Evolutionary conservation across 2,113 vertebrate species (phyloP).

Genomic region (Syngnathus scovelli): DNA sequence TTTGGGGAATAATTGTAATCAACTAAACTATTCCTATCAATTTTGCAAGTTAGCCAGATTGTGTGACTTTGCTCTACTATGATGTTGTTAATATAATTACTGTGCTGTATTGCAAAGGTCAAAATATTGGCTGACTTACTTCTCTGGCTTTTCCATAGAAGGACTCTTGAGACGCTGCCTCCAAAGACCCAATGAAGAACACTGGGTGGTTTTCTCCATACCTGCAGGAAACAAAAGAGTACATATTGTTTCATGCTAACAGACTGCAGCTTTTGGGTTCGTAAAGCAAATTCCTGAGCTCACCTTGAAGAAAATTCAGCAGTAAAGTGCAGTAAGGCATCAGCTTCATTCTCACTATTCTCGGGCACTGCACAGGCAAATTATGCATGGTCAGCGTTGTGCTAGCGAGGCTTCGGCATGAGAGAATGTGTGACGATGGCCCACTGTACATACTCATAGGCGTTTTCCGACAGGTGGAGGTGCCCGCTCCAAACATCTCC

Average conservation of each 20-base stretch:
- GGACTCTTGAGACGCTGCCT: conserved; percentile 98
- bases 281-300: conserved; percentile 5
- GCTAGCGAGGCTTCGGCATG: neutral
- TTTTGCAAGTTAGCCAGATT: neutral
- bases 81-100: neutral
- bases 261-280: neutral
- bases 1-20: conserved; percentile 38
- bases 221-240: conserved; percentile 63
- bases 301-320: conserved; percentile 98
- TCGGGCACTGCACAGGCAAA: conserved; percentile 84
- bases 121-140: conserved; percentile 74
- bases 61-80: neutral
- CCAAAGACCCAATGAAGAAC: conserved; percentile 97
- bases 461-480: conserved; percentile 87
- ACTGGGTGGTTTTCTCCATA: conserved; percentile 98
- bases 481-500: conserved; percentile 92
- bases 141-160: conserved; percentile 99
- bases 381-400: neutral
- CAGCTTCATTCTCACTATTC: conserved; percentile 96
- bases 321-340: conserved; percentile 99
- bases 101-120: too few species aligned
- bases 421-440: neutral
- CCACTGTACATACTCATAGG: conserved; percentile 86
- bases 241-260: neutral
- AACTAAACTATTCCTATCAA: neutral